These are phyloP conservation scores for Apogon hyalosoma DNA, from an alignment of 2,797 vertebrate species.

Conservation along the genomic window DNA sequence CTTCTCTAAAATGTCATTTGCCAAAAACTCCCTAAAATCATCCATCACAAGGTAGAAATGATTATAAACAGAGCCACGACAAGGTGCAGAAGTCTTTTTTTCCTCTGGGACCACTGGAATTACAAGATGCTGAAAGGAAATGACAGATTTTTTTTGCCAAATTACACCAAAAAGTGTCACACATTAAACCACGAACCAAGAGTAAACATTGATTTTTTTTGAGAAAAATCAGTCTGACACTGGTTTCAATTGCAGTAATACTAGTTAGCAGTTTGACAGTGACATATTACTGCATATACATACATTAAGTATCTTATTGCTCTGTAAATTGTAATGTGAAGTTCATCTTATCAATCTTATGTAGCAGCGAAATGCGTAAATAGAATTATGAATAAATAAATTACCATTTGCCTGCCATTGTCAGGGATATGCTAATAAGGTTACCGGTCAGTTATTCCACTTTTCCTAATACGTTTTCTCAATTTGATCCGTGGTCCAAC, in stretches of 20 bases:
- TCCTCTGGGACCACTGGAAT: too few relatives aligned
- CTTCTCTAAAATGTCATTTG: too few relatives aligned
- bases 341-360: slow-evolving; percentile 49
- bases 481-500: slow-evolving; percentile 70
- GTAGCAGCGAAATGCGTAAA: slow-evolving; percentile 27
- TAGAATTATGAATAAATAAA: slow-evolving; percentile 56
- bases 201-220: too few relatives aligned
- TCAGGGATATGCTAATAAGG: slow-evolving; percentile 66
- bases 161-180: too few relatives aligned
- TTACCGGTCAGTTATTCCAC: slow-evolving; percentile 73
- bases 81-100: too few relatives aligned
- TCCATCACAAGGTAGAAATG: too few relatives aligned
- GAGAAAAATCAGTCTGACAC: not conserved
- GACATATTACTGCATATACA: slow-evolving; percentile 27
- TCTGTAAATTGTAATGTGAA: slow-evolving; percentile 26
- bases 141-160: too few relatives aligned
- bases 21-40: too few relatives aligned
- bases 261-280: slow-evolving; percentile 28
- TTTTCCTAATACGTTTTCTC: slow-evolving; percentile 81
- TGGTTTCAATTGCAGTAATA: not conserved
- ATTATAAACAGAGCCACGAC: too few relatives aligned
- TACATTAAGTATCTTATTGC: not conserved
- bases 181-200: too few relatives aligned
- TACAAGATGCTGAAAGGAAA: too few relatives aligned
- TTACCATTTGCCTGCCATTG: slow-evolving; percentile 51